Conservation (phyloP, 2,113 vertebrate species). For the Verasper variegatus region DNA sequence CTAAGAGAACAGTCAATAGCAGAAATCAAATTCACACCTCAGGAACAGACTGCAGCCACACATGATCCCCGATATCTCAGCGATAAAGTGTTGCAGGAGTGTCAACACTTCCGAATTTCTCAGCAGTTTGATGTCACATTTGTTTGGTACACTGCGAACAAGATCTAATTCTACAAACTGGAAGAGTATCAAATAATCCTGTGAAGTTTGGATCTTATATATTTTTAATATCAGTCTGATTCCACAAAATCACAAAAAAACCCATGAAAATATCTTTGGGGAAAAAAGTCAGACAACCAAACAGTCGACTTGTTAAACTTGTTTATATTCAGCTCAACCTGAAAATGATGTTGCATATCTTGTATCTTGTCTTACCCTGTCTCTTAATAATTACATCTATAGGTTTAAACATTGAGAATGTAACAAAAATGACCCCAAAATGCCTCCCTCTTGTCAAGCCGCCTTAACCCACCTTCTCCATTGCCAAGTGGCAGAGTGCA, state of each 20-base stretch:
- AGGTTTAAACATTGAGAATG: background rate
- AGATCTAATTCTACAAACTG: background rate
- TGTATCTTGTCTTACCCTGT: background rate
- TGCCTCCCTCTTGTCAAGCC: background rate
- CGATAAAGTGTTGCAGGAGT: background rate
- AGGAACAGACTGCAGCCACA: conserved; percentile 26
- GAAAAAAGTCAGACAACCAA: background rate
- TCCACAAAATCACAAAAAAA: background rate
- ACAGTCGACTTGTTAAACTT: background rate
- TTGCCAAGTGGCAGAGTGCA: background rate
- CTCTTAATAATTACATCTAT: background rate
- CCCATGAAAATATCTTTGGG: background rate
- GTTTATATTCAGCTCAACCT: background rate
- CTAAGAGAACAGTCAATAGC: conserved; percentile 10
- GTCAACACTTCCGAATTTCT: conserved; percentile 10
- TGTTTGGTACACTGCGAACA: background rate
- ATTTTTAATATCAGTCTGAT: background rate
- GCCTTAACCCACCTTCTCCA: background rate
- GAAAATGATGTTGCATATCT: background rate
- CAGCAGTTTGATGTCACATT: background rate
- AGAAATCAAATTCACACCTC: conserved; percentile 48
- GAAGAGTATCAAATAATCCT: background rate
- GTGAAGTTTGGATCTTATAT: background rate
- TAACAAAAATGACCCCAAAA: background rate
- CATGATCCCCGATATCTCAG: conserved; percentile 1